phyloP scores from a whole-genome alignment of 2,888 invertebrate genomes.

The Cryptocephalus moraei region DNA sequence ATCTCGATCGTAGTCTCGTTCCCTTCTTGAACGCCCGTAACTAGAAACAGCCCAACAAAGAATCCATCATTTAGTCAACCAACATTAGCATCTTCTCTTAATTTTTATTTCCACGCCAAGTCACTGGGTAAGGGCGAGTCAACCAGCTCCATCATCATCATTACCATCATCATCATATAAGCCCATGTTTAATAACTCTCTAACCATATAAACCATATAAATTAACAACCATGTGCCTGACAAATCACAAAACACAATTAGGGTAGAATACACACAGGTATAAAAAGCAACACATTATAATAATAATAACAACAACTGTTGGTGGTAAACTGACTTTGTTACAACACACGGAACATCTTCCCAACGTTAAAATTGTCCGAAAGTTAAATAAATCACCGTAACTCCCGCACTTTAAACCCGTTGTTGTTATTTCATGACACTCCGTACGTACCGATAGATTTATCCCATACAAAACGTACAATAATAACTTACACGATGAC shows the following conservation, averaged over 20 bases:
- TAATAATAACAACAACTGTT: no score
- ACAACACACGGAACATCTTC: no score
- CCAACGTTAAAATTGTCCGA: no score
- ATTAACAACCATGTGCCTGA: slow-evolving; percentile 39
- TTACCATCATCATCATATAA: slow-evolving; percentile 31
- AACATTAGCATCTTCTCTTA: slow-evolving; percentile 7
- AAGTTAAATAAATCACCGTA: no score
- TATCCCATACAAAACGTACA: no score
- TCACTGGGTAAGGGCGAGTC: slow-evolving; percentile 7
- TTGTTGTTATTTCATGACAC: no score
- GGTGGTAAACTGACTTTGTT: no score
- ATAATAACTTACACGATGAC: no score
- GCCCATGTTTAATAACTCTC: slow-evolving; percentile 28
- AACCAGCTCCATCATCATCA: slow-evolving; percentile 17
- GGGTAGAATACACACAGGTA: slow-evolving; percentile 6
- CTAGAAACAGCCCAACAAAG: slow-evolving; percentile 32
- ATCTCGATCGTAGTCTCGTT: slow-evolving; percentile 31
- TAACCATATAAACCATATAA: slow-evolving; percentile 41
- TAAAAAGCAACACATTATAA: not conserved
- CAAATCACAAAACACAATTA: slow-evolving; percentile 40
- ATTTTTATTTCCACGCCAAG: slow-evolving; percentile 20
- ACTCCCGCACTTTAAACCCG: no score
- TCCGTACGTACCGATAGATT: no score
- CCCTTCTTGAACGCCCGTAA: slow-evolving; percentile 30
- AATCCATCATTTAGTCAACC: slow-evolving; percentile 15